Evolutionary conservation across 2,888 invertebrate genomes (phyloP), one percentile per base, ranked within the genome.

Genomic region (Macrophya annulata): DNA sequence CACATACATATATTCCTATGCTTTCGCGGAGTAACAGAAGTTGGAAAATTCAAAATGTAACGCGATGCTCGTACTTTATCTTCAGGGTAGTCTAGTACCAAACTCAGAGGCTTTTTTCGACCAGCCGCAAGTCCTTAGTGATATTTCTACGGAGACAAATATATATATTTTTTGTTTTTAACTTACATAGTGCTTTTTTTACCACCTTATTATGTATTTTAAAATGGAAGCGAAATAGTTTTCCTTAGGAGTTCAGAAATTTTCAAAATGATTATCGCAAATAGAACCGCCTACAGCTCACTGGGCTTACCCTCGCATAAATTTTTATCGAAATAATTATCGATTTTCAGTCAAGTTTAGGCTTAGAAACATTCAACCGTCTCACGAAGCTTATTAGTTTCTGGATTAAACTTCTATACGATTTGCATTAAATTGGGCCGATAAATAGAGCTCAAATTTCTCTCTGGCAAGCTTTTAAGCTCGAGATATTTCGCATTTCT

Each of bases 21-120:
- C 21, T 74, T 48, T 74, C 17, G 37, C 74, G 21, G 45, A 74
- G 74, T n/a, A 74, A 76, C 10, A 76, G 48, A 15, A 48, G 74
- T 48, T 48, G 74, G 74, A 45, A 21, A 48, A 76, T 48, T 48
- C 17, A 5, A 25, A 76, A n/a, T 76, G 9, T 51, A 48, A 31
- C 48, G 10, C 48, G 48, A 25, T 31, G 17, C 31, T 76, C 48
- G 48, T 48, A 21, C 48, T 76, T 48, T 48, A 45, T 76, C 48
- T 76, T 48, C 48, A 76, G 12, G 76, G 25, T 76, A 76, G 25
- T 48, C 31, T 48, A 45, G 48, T 0, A 9, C 43, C 17, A 43
- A 72, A 72, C 71, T 72, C 17, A 43, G 71, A 72, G 40, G n/a
- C n/a, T 43, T 72, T 43, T 43, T 72, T 72, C 71, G 43, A 37